Base-by-base conservation (phyloP, 2,797 vertebrate species). In the Anabacerthia variegaticeps region DNA sequence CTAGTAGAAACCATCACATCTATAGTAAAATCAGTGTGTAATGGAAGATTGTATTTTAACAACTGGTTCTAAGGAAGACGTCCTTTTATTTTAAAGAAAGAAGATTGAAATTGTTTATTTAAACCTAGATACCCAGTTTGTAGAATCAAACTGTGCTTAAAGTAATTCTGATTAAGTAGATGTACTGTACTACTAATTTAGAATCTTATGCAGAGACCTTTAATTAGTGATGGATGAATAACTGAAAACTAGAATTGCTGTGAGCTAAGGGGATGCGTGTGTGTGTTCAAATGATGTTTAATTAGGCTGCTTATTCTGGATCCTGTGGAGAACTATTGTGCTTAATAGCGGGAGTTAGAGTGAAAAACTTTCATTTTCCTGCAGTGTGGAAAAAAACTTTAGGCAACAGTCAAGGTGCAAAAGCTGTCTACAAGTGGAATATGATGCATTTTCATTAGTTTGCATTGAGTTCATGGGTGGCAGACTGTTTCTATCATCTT, bases 201-300 rank as follows among this genome's bases (percentile, higher is more conserved):
- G 63, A 76, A 46, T 36, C 41, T 85, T 83, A 54, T 36, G 26
- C 49, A 52, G 87, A 77, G 82, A 68, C 52, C 85, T 91, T 84
- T 82, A 93, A 82, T 88, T 90, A 85, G 74, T 63, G 75, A 44
- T 67, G 56, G 61, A 61, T 85, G 63, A 88, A 93, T 81, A 88
- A 84, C 3, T 30, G 36, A 75, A 82, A 76, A 52, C 9, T 51
- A 56, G 89, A 69, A 63, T 69, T 86, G 54, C 89, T 89, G 74
- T 92, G 66, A 75, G 66, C 67, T 93, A 67, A 79, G 82, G 80
- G 71, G 78, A 43, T 88, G 54, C 80, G 32, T 78, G 28, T 39
- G 30, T 59, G 37, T 58, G 24, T 91, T 87, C 3, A 4, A 81
- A 36, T 88, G 48, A 52, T 76, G 56, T 89, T 93, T 91, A 55